Evolutionary conservation across 92 coral and sea anemone genomes (phyloP).

Genomic region (Siderastrea radians): DNA sequence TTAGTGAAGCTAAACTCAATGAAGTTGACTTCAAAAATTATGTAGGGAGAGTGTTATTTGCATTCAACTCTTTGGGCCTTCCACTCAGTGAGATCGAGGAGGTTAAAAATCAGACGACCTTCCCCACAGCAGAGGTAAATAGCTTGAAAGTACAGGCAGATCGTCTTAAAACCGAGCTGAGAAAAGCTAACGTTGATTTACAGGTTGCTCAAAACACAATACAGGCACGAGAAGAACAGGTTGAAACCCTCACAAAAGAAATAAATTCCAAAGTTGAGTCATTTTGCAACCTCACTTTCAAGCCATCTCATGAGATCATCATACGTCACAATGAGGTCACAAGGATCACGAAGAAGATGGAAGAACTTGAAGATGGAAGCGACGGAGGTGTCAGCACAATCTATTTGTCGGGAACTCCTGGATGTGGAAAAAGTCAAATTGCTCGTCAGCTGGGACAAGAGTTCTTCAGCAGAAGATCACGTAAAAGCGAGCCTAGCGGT

Average conservation of each 20-base stretch:
- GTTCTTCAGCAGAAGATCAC: neutral
- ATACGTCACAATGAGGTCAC: slow-evolving; percentile 29
- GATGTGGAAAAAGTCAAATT: slow-evolving; percentile 13
- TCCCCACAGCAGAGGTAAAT: neutral
- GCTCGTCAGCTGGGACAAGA: slow-evolving; percentile 66
- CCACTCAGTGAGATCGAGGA: too few species aligned
- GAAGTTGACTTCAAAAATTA: too few species aligned
- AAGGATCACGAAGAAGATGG: slow-evolving; percentile 18
- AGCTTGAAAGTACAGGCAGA: neutral
- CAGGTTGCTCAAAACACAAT: neutral
- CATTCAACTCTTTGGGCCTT: too few species aligned
- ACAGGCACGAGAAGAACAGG: neutral
- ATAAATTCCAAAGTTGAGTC: slow-evolving; percentile 23
- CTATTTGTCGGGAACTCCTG: slow-evolving; percentile 40
- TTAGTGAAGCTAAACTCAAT: too few species aligned
- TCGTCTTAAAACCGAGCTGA: neutral
- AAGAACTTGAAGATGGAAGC: slow-evolving; percentile 20
- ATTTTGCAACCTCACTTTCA: slow-evolving; percentile 11
- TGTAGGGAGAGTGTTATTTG: too few species aligned
- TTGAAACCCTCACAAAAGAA: slow-evolving; percentile 2
- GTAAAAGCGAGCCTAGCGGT: neutral
- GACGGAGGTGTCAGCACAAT: slow-evolving; percentile 21
- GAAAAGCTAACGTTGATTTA: neutral
- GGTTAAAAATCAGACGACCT: too few species aligned
- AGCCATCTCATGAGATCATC: slow-evolving; percentile 41